Evolutionary conservation across 2,113 vertebrate species (phyloP).

Genomic region (Charadrius vociferus): DNA sequence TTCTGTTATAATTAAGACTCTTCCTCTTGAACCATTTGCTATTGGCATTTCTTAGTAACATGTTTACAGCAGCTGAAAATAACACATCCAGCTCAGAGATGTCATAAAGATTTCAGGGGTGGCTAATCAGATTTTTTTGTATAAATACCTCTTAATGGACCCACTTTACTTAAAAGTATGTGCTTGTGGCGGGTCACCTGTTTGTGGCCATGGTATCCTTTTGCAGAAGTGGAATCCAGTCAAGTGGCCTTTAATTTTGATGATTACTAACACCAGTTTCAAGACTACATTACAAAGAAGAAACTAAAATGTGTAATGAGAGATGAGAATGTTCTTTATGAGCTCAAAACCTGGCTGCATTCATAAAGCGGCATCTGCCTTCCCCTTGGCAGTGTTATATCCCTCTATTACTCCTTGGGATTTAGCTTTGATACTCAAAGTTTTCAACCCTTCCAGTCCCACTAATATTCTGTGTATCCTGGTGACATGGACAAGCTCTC

Average conservation of each 20-base stretch:
- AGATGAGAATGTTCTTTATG: background rate
- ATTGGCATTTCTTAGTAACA: background rate
- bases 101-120: background rate
- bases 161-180: rapidly evolving
- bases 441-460: background rate
- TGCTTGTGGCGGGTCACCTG: background rate
- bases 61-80: background rate
- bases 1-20: background rate
- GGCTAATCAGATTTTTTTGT: background rate
- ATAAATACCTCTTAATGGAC: background rate
- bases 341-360: background rate
- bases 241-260: background rate
- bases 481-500: background rate
- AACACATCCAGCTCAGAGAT: background rate
- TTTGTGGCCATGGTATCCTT: background rate
- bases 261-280: background rate
- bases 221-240: background rate
- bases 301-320: background rate
- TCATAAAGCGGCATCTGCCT: background rate
- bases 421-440: background rate
- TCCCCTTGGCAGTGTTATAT: background rate
- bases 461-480: background rate
- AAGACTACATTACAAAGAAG: background rate
- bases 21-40: background rate
- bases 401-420: background rate